Percentiles rank a stretch among this genome's conserved stretches.
These are phyloP conservation scores for Agelas oroides DNA, from an alignment of 37 sponge, comb jelly and placozoan species.

Conservation along the genomic window DNA sequence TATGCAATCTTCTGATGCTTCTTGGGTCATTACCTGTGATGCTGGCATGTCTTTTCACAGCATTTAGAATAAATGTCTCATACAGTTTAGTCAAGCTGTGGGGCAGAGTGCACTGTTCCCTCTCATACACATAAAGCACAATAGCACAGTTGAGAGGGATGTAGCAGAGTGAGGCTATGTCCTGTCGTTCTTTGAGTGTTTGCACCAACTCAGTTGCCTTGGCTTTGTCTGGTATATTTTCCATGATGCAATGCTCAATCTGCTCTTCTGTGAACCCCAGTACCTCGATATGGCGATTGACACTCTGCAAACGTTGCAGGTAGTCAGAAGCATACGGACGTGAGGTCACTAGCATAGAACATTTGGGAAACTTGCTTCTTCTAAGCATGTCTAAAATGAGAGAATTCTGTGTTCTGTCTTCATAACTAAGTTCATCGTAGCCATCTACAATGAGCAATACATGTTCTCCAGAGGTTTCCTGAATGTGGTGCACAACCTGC, in stretches of 20 bases:
- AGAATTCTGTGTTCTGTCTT: neutral
- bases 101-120: neutral
- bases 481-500: neutral
- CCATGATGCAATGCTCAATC: neutral
- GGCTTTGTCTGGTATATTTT: neutral
- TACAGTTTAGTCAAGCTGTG: conserved; percentile 16
- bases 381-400: neutral
- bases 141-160: conserved; percentile 24
- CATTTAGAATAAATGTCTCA: neutral
- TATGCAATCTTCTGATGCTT: neutral
- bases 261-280: conserved; percentile 18
- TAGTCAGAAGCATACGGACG: conserved; percentile 20
- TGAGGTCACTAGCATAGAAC: conserved; percentile 15
- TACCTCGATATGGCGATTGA: conserved; percentile 19
- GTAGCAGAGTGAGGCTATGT: neutral
- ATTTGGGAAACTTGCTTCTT: neutral
- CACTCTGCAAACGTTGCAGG: neutral
- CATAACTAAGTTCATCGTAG: conserved; percentile 17
- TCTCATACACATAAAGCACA: conserved; percentile 5
- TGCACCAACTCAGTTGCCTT: neutral
- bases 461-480: neutral
- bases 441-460: conserved; percentile 30
- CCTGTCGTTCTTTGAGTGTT: neutral
- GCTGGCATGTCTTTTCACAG: neutral
- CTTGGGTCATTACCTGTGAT: too few relatives aligned